Base-by-base conservation (phyloP, 2,888 invertebrate species). In the Caenorhabditis sp. region DNA sequence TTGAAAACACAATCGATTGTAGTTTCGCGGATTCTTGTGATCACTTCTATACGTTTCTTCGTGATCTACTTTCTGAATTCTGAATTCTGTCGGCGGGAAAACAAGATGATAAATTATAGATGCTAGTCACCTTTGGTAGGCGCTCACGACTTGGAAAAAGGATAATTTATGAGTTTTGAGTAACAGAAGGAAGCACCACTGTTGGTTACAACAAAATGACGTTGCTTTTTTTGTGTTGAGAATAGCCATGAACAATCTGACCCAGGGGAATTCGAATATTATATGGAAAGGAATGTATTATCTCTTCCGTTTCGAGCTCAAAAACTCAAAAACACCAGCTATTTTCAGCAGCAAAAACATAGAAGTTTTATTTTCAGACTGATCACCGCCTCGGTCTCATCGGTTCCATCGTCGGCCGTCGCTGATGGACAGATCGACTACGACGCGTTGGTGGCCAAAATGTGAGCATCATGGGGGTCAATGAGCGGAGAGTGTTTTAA, bases 341-440 rank as follows among this genome's bases (percentile, higher is more conserved):
- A 54, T 54, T 54, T 54, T 54, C 54, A 54, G 54, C 10, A 28
- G n/a, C n/a, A n/a, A n/a, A n/a, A n/a, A n/a, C n/a, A n/a, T n/a
- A n/a, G n/a, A 31, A 51, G 12, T 19, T 59, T 26, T 38, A 51
- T 66, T 74, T 82, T 44, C 72, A 82, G 82, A 77, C 16, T 76
- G 51, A 64, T 81, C 63, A 63, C 63, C 35, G 81, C 81, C 7
- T 75, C 82, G 4, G 47, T 72, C 35, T 70, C 61, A 22, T 47
- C 41, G 31, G 51, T 66, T 31, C 58, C 74, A 24, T 28, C 82
- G 19, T 77, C 77, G 51, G 69, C 69, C n/a, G 56, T 49, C 38
- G 59, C 28, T n/a, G 70, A 77, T 24, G 61, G 64, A n/a, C 76
- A 82, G 58, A 49, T 82, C 24, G 82, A 82, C 38, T 82, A 77